Evolutionary conservation across 2,888 invertebrate species (phyloP).

Genomic region (Trichogramma evanescens): DNA sequence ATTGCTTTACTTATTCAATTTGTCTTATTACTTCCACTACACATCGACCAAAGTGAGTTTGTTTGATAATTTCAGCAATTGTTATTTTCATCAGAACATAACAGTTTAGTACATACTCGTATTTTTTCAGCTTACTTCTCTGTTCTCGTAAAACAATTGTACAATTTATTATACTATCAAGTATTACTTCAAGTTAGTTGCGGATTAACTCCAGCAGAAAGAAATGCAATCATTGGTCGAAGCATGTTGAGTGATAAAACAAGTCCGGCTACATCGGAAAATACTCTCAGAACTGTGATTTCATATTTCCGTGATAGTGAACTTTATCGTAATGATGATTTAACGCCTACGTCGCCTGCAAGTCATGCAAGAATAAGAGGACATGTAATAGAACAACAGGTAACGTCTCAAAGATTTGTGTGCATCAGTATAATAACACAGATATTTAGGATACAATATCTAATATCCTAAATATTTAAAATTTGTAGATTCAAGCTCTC

Average conservation of each 20-base stretch:
- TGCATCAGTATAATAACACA: neutral
- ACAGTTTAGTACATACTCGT: neutral
- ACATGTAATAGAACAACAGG: conserved; percentile 21
- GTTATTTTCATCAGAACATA: neutral
- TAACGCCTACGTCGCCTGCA: conserved; percentile 10
- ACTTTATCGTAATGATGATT: conserved; percentile 31
- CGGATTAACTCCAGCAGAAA: conserved; percentile 59
- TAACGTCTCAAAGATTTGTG: neutral
- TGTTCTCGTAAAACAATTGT: conserved; percentile 78
- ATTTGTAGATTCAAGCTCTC: conserved; percentile 62
- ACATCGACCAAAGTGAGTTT: conserved; percentile 73
- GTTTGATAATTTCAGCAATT: neutral
- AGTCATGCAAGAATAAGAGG: conserved; percentile 20
- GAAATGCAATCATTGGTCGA: conserved; percentile 43
- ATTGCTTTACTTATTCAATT: conserved; percentile 80
- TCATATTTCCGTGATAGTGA: conserved; percentile 33
- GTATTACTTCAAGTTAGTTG: conserved; percentile 74
- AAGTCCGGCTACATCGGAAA: conserved; percentile 30
- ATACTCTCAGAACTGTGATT: conserved; percentile 34
- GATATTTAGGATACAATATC: neutral
- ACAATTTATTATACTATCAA: conserved; percentile 85
- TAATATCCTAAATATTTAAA: neutral
- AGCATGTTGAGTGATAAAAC: conserved; percentile 24
- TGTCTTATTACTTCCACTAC: conserved; percentile 74
- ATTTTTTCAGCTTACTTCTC: conserved; percentile 73